Percentiles rank a stretch among this genome's conserved stretches.
phyloP scores from a whole-genome alignment of 2,797 vertebrate species.

The Alexandromys oeconomus region DNA sequence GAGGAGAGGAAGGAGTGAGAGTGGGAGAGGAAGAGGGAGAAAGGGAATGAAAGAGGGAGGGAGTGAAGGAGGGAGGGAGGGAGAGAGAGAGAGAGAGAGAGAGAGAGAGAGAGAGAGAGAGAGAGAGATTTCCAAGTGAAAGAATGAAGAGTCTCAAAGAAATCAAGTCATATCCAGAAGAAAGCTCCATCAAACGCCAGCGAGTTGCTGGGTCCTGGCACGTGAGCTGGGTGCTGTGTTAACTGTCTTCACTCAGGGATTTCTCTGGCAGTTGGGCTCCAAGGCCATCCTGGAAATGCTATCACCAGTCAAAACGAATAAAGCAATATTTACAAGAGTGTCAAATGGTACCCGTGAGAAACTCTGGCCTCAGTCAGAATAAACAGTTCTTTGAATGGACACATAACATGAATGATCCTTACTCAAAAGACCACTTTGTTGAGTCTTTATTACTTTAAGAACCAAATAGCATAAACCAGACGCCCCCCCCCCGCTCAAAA shows the following conservation, averaged over 20 bases:
- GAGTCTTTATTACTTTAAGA: constrained; percentile 45
- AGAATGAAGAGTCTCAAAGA: not conserved
- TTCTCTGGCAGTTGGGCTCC: constrained; percentile 42
- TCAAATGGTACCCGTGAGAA: constrained; percentile 11
- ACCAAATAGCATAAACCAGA: constrained; percentile 38
- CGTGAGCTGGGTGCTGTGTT: not conserved
- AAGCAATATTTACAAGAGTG: constrained; percentile 30
- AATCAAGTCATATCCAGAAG: not conserved
- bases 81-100: too few relatives aligned
- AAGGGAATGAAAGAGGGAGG: too few relatives aligned
- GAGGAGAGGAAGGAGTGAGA: too few relatives aligned
- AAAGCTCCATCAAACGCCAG: not conserved
- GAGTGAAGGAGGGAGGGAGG: too few relatives aligned
- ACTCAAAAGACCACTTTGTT: constrained; percentile 57
- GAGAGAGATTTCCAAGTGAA: not conserved
- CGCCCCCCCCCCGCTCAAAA: not conserved
- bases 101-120: too few relatives aligned
- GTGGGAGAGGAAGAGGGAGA: too few relatives aligned
- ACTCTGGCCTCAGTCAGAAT: constrained; percentile 35
- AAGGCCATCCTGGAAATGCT: constrained; percentile 27
- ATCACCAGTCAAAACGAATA: constrained; percentile 63
- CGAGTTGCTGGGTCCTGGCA: constrained; percentile 20
- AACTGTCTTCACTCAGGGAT: constrained; percentile 18
- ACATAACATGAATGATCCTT: not conserved
- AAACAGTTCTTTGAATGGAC: constrained; percentile 43